These are phyloP conservation scores for Paracentrotus lividus DNA, from an alignment of 53 echinoderm and acorn worm species.

Conservation along the genomic window DNA sequence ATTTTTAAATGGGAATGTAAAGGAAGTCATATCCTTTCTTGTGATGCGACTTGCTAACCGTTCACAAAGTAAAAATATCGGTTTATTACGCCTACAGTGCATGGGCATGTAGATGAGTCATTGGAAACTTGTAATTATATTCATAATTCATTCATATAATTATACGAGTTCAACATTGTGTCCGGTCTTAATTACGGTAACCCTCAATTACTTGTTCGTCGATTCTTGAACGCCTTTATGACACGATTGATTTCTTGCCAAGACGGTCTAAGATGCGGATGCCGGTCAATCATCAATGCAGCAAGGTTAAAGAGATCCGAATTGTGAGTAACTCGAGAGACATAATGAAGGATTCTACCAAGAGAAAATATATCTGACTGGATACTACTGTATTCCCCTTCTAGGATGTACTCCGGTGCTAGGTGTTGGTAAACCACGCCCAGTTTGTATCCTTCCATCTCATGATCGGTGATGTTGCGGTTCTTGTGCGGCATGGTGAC, in stretches of 20 bases:
- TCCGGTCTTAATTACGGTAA: too few species aligned
- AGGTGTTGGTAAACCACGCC: conserved; percentile 59
- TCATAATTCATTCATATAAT: too few species aligned
- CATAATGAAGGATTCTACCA: neutral
- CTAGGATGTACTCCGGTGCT: conserved; percentile 51
- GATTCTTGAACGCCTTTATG: neutral
- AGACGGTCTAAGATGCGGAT: conserved; percentile 24
- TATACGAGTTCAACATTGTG: too few species aligned
- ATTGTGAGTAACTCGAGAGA: conserved; percentile 39
- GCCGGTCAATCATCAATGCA: neutral
- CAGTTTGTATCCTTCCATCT: conserved; percentile 51
- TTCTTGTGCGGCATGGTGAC: conserved; percentile 38
- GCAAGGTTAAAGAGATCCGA: conserved; percentile 24
- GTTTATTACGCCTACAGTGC: too few species aligned
- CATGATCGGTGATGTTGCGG: conserved; percentile 26
- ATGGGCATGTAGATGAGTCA: too few species aligned
- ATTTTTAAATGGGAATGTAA: too few species aligned
- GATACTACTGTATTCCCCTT: conserved; percentile 40
- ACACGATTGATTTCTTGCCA: conserved; percentile 34
- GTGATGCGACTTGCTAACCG: too few species aligned
- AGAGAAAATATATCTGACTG: conserved; percentile 57
- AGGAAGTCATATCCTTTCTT: too few species aligned
- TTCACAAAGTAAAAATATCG: too few species aligned
- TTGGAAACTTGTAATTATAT: too few species aligned
- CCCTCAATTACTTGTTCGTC: neutral